These are phyloP conservation scores for Lamellibrachia columna DNA, from an alignment of 2,888 invertebrate genomes.

Conservation along the genomic window DNA sequence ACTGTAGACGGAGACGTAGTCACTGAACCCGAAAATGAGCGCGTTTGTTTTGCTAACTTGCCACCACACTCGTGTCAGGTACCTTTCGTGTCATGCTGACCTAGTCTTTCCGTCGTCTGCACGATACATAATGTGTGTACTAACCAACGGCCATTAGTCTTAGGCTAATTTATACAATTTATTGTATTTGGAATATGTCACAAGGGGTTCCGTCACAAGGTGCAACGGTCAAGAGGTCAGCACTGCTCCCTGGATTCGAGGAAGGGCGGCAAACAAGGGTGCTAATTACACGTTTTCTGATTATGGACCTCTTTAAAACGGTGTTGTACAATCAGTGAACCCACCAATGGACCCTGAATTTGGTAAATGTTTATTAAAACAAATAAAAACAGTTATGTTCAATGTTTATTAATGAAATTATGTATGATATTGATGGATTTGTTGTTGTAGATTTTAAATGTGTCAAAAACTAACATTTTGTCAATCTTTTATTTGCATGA, in stretches of 20 bases:
- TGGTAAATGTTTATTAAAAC: no score
- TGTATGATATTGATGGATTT: no score
- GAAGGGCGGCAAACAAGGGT: neutral
- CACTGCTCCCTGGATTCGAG: neutral
- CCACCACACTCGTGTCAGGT: neutral
- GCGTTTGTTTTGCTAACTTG: neutral
- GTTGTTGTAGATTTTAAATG: no score
- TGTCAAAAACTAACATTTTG: no score
- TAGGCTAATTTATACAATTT: no score
- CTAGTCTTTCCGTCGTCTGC: neutral
- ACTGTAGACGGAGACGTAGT: neutral
- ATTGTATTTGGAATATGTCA: neutral
- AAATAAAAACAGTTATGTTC: no score
- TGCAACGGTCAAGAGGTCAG: neutral
- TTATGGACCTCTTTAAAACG: no score
- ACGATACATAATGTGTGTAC: neutral
- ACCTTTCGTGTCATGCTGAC: neutral
- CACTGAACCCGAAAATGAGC: neutral
- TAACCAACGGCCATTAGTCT: neutral
- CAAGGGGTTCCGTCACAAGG: neutral
- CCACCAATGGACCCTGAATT: no score
- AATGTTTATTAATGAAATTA: no score
- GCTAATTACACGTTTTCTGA: neutral
- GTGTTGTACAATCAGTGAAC: neutral
- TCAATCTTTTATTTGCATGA: no score